Percentiles rank a stretch among this genome's conserved stretches.
These are phyloP conservation scores for Drosophila triauraria DNA, from an alignment of 1,140 invertebrate species.

Conservation along the genomic window DNA sequence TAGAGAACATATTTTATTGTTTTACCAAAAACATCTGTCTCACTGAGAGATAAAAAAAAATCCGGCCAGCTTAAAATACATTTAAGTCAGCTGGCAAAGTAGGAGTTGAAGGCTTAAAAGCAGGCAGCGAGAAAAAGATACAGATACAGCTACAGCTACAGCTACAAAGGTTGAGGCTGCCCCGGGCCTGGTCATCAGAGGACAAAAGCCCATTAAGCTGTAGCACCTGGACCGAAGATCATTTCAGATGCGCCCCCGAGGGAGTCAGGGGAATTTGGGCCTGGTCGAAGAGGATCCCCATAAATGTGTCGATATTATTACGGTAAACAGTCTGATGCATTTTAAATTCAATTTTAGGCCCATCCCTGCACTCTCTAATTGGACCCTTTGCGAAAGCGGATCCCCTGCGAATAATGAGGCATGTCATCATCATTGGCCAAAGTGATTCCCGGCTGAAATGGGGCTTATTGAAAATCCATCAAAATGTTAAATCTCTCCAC, in stretches of 20 bases:
- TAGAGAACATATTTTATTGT: background rate
- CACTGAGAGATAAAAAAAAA: conserved; percentile 22
- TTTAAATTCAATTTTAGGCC: conserved; percentile 80
- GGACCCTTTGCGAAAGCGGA: conserved; percentile 57
- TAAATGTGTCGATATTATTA: conserved; percentile 84
- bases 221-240: conserved; percentile 68
- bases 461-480: conserved; percentile 74
- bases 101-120: conserved; percentile 9
- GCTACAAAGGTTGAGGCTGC: conserved; percentile 20
- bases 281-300: conserved; percentile 24
- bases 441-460: conserved; percentile 51
- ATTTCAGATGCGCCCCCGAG: conserved; percentile 28
- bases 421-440: conserved; percentile 43
- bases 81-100: conserved; percentile 17
- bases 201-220: conserved; percentile 76
- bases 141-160: conserved; percentile 19
- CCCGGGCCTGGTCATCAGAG: conserved; percentile 46
- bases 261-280: conserved; percentile 26
- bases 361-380: conserved; percentile 71
- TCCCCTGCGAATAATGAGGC: conserved; percentile 45
- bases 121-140: background rate
- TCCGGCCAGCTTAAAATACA: conserved; percentile 29
- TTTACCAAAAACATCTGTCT: conserved; percentile 15
- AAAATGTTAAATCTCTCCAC: conserved; percentile 35
- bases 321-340: conserved; percentile 80